These are phyloP conservation scores for Orthosia gracilis DNA, from an alignment of 2,888 invertebrate genomes.

Conservation along the genomic window DNA sequence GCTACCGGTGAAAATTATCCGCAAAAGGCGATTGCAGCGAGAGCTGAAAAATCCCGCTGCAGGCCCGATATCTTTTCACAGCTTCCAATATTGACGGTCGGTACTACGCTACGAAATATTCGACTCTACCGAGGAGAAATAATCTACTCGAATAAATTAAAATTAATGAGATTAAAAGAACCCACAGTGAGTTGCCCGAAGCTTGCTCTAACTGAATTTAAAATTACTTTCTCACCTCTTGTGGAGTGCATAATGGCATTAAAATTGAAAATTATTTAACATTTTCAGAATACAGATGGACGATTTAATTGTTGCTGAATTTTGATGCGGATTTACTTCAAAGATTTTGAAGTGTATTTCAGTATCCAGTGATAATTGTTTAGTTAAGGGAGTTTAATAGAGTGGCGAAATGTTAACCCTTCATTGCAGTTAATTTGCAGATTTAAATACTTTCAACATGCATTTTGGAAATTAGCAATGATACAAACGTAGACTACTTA, in stretches of 20 bases:
- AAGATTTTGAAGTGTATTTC: slow-evolving; percentile 19
- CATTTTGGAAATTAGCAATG: background rate
- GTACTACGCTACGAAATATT: slow-evolving; percentile 75
- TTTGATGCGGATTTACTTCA: slow-evolving; percentile 38
- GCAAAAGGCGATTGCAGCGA: slow-evolving; percentile 21
- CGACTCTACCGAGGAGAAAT: slow-evolving; percentile 82
- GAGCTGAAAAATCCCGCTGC: slow-evolving; percentile 33
- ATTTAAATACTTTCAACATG: background rate
- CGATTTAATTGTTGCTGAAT: slow-evolving; percentile 66
- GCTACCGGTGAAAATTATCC: background rate
- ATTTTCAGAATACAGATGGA: slow-evolving; percentile 65
- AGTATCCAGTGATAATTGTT: slow-evolving; percentile 19
- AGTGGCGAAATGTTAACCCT: background rate
- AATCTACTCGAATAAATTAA: slow-evolving; percentile 89
- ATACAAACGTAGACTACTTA: background rate
- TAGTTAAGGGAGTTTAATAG: slow-evolving; percentile 2
- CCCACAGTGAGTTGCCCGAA: slow-evolving; percentile 78
- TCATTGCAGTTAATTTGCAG: background rate
- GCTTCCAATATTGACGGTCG: slow-evolving; percentile 61
- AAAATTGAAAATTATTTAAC: slow-evolving; percentile 81
- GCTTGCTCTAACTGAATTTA: slow-evolving; percentile 85
- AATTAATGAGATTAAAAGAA: slow-evolving; percentile 89
- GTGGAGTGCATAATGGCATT: slow-evolving; percentile 88
- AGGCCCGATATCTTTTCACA: slow-evolving; percentile 41
- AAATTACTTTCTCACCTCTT: slow-evolving; percentile 89